Evolutionary conservation across 2,888 invertebrate genomes (phyloP).

Genomic region (Serripes groenlandicus): DNA sequence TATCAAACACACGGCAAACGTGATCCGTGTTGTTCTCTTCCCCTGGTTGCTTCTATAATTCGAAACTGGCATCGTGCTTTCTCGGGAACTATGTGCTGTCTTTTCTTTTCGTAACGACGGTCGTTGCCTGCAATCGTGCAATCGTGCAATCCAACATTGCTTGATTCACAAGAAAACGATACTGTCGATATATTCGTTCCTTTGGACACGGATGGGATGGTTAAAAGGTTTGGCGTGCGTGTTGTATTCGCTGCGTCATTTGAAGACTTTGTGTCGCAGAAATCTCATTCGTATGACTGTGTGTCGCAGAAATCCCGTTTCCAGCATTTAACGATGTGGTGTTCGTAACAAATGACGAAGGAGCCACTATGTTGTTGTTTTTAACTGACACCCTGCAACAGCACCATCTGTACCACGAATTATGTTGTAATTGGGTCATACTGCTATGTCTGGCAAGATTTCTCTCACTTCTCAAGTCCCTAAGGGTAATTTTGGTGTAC

Average conservation of each 20-base stretch:
- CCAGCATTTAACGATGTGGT: neutral
- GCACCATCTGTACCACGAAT: neutral
- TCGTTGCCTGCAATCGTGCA: neutral
- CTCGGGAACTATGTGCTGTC: neutral
- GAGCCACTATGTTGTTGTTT: constrained; percentile 3
- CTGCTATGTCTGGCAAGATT: constrained; percentile 15
- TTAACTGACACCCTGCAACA: neutral
- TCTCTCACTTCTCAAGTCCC: constrained; percentile 22
- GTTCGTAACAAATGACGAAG: neutral
- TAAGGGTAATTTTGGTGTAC: constrained; percentile 24
- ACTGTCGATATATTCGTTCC: neutral
- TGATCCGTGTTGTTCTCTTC: constrained; percentile 35
- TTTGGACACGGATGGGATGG: neutral
- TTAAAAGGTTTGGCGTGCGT: neutral
- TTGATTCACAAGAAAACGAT: neutral
- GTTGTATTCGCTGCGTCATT: neutral
- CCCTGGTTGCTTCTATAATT: neutral
- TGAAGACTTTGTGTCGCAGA: neutral
- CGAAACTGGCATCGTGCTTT: neutral
- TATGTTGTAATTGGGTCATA: neutral
- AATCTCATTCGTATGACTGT: neutral
- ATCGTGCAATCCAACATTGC: too few relatives aligned
- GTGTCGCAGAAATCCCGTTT: neutral
- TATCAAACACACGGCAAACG: constrained; percentile 44
- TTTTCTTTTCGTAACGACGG: neutral